Evolutionary conservation across 2,797 vertebrate species (phyloP).

Genomic region (Otolemur crassicaudatus): DNA sequence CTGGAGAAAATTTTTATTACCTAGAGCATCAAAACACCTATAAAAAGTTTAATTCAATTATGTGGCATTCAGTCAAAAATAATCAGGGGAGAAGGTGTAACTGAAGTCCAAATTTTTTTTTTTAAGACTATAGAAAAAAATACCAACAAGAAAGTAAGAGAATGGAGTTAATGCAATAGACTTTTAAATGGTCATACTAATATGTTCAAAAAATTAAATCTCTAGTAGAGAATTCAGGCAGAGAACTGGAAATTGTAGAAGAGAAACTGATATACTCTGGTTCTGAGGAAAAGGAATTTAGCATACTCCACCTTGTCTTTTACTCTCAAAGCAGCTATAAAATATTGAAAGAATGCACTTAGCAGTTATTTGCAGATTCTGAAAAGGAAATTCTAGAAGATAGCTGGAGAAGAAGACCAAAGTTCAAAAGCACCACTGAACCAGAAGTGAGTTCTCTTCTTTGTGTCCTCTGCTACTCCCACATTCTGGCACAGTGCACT

Average conservation of each 20-base stretch:
- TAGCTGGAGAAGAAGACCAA: background rate
- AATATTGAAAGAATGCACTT: background rate
- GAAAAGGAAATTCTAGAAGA: background rate
- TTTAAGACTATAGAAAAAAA: background rate
- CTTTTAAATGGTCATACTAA: slow-evolving; percentile 33
- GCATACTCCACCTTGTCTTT: background rate
- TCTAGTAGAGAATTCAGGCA: background rate
- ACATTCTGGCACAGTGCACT: background rate
- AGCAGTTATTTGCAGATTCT: background rate
- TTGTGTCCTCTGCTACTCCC: background rate
- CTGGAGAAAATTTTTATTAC: slow-evolving; percentile 16
- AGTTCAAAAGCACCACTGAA: background rate
- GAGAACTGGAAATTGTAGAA: background rate
- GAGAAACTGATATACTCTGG: background rate
- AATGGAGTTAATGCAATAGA: background rate
- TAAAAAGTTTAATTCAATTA: slow-evolving; percentile 38
- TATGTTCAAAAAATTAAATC: slow-evolving; percentile 50
- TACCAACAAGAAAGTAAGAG: background rate
- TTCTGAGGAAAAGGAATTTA: background rate
- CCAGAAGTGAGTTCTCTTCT: background rate
- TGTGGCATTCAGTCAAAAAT: slow-evolving; percentile 52
- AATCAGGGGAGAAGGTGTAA: slow-evolving; percentile 32
- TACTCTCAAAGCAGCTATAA: background rate
- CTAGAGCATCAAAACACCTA: slow-evolving; percentile 28
- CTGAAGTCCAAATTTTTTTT: background rate